phyloP scores from a whole-genome alignment of 2,113 vertebrate species.

The Marcusenius ussheri region DNA sequence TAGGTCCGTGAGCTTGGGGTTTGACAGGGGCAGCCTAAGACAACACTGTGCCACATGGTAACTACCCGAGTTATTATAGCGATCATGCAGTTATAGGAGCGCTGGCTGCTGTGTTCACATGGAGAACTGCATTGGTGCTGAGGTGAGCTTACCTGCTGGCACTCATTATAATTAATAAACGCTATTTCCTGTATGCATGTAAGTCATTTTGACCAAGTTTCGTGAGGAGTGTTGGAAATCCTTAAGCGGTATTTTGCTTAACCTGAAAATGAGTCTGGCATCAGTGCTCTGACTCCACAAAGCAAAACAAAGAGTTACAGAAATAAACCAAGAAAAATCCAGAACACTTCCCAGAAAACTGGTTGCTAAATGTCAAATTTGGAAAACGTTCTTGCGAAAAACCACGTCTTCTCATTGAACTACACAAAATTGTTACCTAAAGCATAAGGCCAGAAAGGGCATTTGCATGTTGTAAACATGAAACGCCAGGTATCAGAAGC shows the following conservation, averaged over 20 bases:
- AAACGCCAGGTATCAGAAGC: background rate
- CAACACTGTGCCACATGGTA: background rate
- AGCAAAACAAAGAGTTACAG: background rate
- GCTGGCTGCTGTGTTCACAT: background rate
- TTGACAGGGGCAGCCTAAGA: background rate
- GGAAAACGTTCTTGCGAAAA: background rate
- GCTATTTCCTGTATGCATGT: background rate
- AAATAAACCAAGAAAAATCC: background rate
- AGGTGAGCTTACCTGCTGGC: background rate
- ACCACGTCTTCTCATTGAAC: background rate
- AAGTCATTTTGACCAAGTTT: background rate
- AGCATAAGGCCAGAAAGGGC: background rate
- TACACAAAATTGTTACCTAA: background rate
- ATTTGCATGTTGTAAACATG: background rate
- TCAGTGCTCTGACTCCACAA: background rate
- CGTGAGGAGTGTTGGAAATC: background rate
- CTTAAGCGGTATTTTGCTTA: background rate
- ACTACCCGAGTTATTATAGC: background rate
- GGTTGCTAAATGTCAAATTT: background rate
- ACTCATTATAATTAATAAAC: background rate
- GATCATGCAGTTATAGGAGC: background rate
- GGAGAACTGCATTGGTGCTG: background rate
- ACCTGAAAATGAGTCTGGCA: background rate
- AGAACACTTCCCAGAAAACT: background rate
- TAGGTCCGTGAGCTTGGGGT: background rate